Conservation (phyloP, 2,797 vertebrate genomes). For the Phoeniculus purpureus region DNA sequence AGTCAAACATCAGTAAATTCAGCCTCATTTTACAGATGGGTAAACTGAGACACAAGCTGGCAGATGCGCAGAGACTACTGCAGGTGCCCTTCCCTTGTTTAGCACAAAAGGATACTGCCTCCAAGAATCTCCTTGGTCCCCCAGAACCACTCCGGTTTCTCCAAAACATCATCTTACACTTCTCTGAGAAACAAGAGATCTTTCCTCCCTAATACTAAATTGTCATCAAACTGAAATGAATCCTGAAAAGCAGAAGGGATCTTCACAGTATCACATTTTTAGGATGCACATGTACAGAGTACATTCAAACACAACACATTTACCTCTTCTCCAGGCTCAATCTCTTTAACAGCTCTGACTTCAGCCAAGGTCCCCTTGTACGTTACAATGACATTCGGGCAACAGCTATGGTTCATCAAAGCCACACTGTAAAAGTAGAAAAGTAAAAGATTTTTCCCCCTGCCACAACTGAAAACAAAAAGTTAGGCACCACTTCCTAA, state of each 20-base stretch:
- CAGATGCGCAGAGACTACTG: not conserved
- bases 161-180: not conserved
- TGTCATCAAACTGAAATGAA: not conserved
- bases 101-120: not conserved
- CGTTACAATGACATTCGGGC: slow-evolving; percentile 94
- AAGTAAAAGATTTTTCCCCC: not conserved
- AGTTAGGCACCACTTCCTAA: not conserved
- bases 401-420: slow-evolving; percentile 95
- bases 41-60: slow-evolving; percentile 21
- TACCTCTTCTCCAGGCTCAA: slow-evolving; percentile 93
- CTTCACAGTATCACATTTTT: not conserved
- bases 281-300: accelerated
- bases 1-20: slow-evolving; percentile 53
- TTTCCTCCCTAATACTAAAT: not conserved
- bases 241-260: not conserved
- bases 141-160: not conserved
- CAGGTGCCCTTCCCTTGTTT: not conserved
- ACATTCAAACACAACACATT: slow-evolving; percentile 21
- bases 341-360: slow-evolving; percentile 89
- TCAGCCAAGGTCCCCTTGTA: slow-evolving; percentile 89
- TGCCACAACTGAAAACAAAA: not conserved
- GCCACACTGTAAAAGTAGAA: slow-evolving; percentile 83
- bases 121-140: not conserved
- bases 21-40: slow-evolving; percentile 39
- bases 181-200: not conserved